Evolutionary conservation across 2,797 vertebrate species (phyloP).

Genomic region (Dendrocincla tyrannina): DNA sequence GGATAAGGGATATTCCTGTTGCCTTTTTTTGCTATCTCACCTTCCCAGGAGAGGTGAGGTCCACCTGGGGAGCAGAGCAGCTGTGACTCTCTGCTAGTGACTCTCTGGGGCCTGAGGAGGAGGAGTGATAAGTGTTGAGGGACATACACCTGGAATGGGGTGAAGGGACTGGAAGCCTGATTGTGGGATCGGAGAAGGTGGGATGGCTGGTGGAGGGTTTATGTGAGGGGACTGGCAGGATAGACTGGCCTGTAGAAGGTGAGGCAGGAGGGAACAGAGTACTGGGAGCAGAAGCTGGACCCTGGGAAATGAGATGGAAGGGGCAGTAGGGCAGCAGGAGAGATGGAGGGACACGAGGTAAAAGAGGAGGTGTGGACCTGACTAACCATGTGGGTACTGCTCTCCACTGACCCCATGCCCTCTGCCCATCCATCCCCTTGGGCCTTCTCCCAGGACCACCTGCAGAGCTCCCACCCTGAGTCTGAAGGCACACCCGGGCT

Average conservation of each 20-base stretch:
- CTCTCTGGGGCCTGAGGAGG: accelerated
- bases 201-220: not conserved
- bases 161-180: not conserved
- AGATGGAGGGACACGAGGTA: not conserved
- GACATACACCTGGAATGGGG: not conserved
- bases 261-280: not conserved
- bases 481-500: not conserved
- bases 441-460: not conserved
- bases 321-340: not conserved
- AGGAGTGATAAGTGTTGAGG: accelerated
- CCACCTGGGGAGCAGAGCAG: not conserved
- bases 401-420: not conserved
- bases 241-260: not conserved
- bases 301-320: not conserved
- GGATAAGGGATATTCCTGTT: accelerated
- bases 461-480: not conserved
- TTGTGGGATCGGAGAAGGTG: not conserved
- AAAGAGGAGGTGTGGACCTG: not conserved
- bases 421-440: not conserved
- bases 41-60: not conserved
- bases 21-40: not conserved
- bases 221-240: accelerated
- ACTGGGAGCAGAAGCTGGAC: not conserved
- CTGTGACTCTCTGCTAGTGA: not conserved
- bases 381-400: not conserved